Base-by-base conservation (phyloP, 2,888 invertebrate genomes). In the Anoplius nigerrimus region DNA sequence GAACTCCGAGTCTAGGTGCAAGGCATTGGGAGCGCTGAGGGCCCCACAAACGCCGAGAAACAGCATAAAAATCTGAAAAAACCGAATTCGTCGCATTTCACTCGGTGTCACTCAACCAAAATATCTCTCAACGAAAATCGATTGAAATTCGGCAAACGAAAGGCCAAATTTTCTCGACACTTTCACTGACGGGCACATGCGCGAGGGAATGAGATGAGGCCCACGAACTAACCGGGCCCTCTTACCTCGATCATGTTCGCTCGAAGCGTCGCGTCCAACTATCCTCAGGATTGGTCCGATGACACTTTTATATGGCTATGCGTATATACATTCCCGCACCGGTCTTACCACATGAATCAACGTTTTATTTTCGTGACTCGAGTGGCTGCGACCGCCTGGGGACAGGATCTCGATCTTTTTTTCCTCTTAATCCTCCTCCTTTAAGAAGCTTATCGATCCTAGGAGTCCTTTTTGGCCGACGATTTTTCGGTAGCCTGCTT, bases 221-320 rank as follows among this genome's bases (percentile, higher is more conserved):
- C 34, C 34, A 3, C 11, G 34, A 34, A 6, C 1, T 1, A 8
- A 2, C 34, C 8, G 34, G 34, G 34, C 34, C 34, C 42, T 61
- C 86, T 84, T 78, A 86, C 86, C 85, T 84, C 74, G 82, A 81
- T 79, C 86, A 84, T 85, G 82, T 75, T 81, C 65, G 71, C 66
- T 80, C 80, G 74, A 57, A 69, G 78, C 71, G 66, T 78, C 66
- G 73, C 72, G 70, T 69, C 73, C 78, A 75, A 86, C 85, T 86
- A 83, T 85, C 75, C 69, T 62, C 63, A 20, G 66, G 68, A 59
- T 69, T 74, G 68, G 69, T 69, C 45, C 69, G 81, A 76, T 79
- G 76, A 75, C 76, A 84, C 81, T 81, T 81, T 84, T 85, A 81
- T 84, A 85, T 77, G 82, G 60, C 46, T 65, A 59, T 59, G 48